Percentiles rank a stretch among this genome's conserved stretches.
phyloP scores from a whole-genome alignment of 2,888 invertebrate genomes.

The Lysandra bellargus region DNA sequence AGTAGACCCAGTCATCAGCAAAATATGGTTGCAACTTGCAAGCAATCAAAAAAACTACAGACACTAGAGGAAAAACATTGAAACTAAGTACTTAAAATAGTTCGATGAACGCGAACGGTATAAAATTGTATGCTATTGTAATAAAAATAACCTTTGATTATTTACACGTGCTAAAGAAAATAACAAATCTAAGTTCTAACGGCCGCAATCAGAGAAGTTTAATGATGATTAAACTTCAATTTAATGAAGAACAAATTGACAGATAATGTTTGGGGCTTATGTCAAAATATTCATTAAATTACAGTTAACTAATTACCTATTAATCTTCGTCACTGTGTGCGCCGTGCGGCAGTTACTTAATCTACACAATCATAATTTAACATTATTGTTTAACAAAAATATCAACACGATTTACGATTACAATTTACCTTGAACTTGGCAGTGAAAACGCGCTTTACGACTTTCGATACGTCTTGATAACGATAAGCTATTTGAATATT shows the following conservation, averaged over 20 bases:
- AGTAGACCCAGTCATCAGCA: background rate
- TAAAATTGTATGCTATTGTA: background rate
- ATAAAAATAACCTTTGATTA: too few species aligned
- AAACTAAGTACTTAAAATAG: background rate
- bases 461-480: conserved; percentile 7
- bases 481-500: conserved; percentile 5
- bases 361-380: background rate
- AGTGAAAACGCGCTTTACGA: conserved; percentile 16
- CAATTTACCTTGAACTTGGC: conserved; percentile 10
- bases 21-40: background rate
- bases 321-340: too few species aligned
- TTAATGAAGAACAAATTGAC: too few species aligned
- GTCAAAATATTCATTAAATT: too few species aligned
- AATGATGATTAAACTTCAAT: too few species aligned
- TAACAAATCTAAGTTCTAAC: too few species aligned
- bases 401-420: background rate
- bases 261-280: too few species aligned
- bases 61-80: background rate
- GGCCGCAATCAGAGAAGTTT: too few species aligned
- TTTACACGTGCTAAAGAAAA: too few species aligned
- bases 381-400: background rate
- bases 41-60: background rate
- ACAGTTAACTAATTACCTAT: too few species aligned
- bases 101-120: background rate
- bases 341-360: too few species aligned